Percentiles rank a stretch among this genome's conserved stretches.
Conservation (phyloP, 2,888 invertebrate species). For the Acanthosepion lycidas region DNA sequence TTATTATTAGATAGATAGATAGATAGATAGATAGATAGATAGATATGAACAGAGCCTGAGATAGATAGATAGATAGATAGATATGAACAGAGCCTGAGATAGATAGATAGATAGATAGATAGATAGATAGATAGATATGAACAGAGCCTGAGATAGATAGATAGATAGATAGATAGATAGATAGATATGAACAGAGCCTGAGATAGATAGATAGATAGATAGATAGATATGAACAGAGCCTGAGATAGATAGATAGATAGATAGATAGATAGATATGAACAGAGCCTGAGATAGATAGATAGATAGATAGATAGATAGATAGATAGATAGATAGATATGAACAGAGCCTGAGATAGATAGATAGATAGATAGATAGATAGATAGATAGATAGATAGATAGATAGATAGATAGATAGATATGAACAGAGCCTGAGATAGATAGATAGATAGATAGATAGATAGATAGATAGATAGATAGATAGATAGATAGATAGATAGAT, state of each 20-base stretch:
- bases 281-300: too few relatives aligned
- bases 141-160: too few relatives aligned
- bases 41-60: too few relatives aligned
- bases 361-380: neutral
- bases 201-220: neutral
- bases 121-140: neutral
- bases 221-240: too few relatives aligned
- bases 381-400: neutral
- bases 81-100: too few relatives aligned
- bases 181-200: too few relatives aligned
- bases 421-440: too few relatives aligned
- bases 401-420: neutral
- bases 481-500: neutral
- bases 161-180: neutral
- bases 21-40: neutral
- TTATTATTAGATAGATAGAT: too few relatives aligned
- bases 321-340: neutral
- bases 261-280: too few relatives aligned
- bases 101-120: neutral
- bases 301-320: neutral
- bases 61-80: neutral
- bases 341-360: too few relatives aligned
- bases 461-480: neutral
- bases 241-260: too few relatives aligned
- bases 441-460: neutral